A percentile compares a stretch with the other conserved stretches of the same genome.
Conservation (phyloP, 2,797 vertebrate species). For the Malacoraja senta region DNA sequence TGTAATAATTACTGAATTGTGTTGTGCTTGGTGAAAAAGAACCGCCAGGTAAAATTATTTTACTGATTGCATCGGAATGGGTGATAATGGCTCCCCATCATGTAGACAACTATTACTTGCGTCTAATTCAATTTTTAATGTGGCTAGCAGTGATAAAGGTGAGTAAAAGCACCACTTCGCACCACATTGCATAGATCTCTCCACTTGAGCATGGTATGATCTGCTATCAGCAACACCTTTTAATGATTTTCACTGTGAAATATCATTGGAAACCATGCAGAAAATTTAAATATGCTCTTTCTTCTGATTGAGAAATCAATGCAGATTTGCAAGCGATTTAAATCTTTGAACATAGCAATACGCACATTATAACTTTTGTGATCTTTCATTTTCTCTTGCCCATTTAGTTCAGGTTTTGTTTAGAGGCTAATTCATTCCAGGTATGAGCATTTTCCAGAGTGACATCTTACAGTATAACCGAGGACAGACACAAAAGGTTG, state of each 20-base stretch:
- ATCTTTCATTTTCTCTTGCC: neutral
- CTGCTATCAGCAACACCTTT: conserved; percentile 3
- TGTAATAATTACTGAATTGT: neutral
- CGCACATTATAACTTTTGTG: neutral
- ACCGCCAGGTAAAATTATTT: neutral
- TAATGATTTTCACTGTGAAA: conserved; percentile 16
- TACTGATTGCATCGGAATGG: neutral
- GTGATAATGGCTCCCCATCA: neutral
- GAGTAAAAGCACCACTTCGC: neutral
- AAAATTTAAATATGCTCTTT: neutral
- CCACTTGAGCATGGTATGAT: neutral
- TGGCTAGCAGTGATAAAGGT: conserved; percentile 12
- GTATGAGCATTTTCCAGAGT: neutral
- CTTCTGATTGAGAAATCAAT: neutral
- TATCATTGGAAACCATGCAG: conserved; percentile 13
- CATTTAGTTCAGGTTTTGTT: neutral
- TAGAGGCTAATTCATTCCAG: no score
- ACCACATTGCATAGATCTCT: neutral
- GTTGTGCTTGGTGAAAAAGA: neutral
- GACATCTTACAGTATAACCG: neutral
- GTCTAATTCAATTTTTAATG: conserved; percentile 15
- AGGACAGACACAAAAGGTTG: no score
- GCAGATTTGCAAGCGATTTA: conserved; percentile 13
- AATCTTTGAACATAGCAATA: conserved; percentile 1
- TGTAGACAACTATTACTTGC: no score